Percentiles rank a stretch among this genome's conserved stretches.
Evolutionary conservation across 2,113 vertebrate species (phyloP).

Genomic region (Vanacampus margaritifer): DNA sequence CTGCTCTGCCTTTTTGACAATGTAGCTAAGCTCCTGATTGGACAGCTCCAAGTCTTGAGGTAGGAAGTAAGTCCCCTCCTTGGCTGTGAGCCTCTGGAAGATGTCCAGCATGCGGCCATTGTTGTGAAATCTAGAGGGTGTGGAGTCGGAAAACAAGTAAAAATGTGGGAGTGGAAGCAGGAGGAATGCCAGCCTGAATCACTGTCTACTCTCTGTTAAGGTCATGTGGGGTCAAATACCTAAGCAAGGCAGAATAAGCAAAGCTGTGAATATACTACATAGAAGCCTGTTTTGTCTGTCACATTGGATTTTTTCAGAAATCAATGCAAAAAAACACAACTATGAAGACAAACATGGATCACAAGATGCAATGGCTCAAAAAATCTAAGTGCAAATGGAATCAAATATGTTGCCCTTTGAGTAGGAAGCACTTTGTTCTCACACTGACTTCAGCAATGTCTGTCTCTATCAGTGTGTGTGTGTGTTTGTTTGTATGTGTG

Average conservation of each 20-base stretch:
- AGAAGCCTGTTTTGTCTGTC: slow-evolving; percentile 10
- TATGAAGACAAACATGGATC: slow-evolving; percentile 41
- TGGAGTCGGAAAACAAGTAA: slow-evolving; percentile 17
- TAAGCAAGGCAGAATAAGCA: slow-evolving; percentile 7
- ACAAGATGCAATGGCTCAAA: slow-evolving; percentile 11
- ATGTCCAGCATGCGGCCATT: slow-evolving; percentile 82
- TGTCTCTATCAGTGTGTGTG: slow-evolving; percentile 45
- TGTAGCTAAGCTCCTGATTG: slow-evolving; percentile 84
- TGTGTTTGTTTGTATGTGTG: slow-evolving; percentile 12
- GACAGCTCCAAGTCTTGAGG: slow-evolving; percentile 88
- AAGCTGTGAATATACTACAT: neutral
- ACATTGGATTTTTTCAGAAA: slow-evolving; percentile 8
- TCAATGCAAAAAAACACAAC: neutral
- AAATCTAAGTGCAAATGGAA: slow-evolving; percentile 51
- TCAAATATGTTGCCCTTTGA: slow-evolving; percentile 60
- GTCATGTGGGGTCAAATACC: slow-evolving; percentile 17
- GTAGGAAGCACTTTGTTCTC: slow-evolving; percentile 59
- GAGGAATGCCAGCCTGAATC: slow-evolving; percentile 17
- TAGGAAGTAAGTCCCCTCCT: slow-evolving; percentile 79
- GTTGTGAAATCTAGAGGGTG: slow-evolving; percentile 73
- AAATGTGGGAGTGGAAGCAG: neutral
- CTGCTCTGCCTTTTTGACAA: slow-evolving; percentile 85
- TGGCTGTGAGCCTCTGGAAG: slow-evolving; percentile 76
- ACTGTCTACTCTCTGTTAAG: slow-evolving; percentile 14
- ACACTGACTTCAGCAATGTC: slow-evolving; percentile 36